Conservation (phyloP, 2,113 vertebrate species). For the Pelobates fuscus region DNA sequence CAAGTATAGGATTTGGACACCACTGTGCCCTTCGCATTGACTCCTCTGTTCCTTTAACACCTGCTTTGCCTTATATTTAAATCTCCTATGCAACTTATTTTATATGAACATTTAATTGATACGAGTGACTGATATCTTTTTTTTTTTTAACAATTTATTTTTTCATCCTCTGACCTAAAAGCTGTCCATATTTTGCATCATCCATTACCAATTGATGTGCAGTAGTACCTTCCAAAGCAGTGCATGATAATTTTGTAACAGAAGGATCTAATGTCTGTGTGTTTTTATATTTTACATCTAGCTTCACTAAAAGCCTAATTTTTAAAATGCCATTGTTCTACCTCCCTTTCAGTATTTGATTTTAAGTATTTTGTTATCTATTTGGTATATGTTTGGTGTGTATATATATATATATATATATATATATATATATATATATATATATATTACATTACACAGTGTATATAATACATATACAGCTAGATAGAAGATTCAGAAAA, state of each 20-base stretch:
- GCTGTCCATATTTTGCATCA: conserved; percentile 4
- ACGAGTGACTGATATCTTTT: conserved; percentile 43
- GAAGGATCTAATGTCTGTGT: not conserved
- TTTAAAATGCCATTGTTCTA: no score
- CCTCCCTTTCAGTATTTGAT: no score
- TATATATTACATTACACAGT: no score
- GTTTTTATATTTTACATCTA: not conserved
- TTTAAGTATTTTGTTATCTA: no score
- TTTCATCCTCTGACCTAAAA: conserved; percentile 6
- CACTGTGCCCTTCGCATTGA: conserved; percentile 71
- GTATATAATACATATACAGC: no score
- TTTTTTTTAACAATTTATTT: conserved; percentile 44
- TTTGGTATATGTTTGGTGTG: no score
- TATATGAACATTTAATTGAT: conserved; percentile 68
- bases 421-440: no score
- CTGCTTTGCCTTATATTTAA: conserved; percentile 82
- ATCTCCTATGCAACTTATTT: conserved; percentile 79
- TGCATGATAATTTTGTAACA: not conserved
- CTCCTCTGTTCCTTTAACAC: conserved; percentile 66
- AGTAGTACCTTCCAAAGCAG: not conserved
- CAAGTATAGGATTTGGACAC: conserved; percentile 62
- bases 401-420: no score
- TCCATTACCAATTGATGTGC: not conserved
- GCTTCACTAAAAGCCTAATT: no score
- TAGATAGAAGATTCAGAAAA: no score